Conservation (phyloP, 2,888 invertebrate species). For the Hemaris fuciformis region DNA sequence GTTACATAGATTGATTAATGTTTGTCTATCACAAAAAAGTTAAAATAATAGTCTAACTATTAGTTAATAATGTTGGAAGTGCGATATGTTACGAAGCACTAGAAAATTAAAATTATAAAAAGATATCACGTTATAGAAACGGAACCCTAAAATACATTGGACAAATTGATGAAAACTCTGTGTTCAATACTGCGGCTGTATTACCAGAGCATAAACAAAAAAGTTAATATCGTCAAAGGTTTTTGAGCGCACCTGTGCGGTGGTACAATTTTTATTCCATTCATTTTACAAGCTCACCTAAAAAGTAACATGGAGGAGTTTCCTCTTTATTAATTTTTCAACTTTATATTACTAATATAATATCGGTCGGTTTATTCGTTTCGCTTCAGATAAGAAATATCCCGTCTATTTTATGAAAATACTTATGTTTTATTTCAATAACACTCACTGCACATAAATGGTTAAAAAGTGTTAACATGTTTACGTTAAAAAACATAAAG, state of each 20-base stretch:
- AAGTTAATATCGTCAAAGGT: conserved; percentile 80
- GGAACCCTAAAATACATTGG: conserved; percentile 21
- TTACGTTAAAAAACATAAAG: neutral
- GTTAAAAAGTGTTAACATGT: neutral
- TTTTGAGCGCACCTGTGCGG: conserved; percentile 75
- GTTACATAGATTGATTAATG: no score
- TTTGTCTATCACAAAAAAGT: no score
- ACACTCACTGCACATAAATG: neutral
- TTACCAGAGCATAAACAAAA: conserved; percentile 66
- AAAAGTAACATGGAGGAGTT: conserved; percentile 75
- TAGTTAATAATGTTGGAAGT: no score
- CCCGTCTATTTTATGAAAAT: conserved; percentile 16
- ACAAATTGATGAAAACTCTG: conserved; percentile 29
- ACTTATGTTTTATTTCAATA: neutral
- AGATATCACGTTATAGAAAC: neutral
- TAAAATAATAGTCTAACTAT: no score
- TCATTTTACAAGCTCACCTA: conserved; percentile 80
- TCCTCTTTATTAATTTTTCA: conserved; percentile 81
- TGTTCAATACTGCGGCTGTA: conserved; percentile 47
- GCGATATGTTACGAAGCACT: conserved; percentile 16
- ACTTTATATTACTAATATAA: conserved; percentile 78
- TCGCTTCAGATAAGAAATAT: conserved; percentile 38
- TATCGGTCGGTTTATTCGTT: conserved; percentile 69
- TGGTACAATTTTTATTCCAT: conserved; percentile 80
- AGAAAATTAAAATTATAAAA: neutral